Evolutionary conservation across 2,113 vertebrate genomes (phyloP).

Genomic region (Sorex fumeus): DNA sequence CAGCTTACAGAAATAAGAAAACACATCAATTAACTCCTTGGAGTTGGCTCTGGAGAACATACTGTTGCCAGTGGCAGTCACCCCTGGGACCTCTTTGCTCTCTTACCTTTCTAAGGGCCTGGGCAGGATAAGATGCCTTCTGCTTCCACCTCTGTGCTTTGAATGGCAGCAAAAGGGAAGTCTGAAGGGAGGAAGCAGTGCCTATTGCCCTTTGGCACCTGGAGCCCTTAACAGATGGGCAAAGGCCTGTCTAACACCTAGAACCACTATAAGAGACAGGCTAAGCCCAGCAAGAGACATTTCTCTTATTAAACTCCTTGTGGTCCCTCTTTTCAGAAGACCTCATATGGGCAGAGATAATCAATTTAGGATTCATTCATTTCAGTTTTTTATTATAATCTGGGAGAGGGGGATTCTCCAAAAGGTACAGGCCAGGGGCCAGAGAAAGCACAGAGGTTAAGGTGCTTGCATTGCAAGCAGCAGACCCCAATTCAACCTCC

Average conservation of each 20-base stretch:
- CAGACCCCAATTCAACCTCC: no score
- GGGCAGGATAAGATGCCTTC: not conserved
- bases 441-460: no score
- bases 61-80: constrained; percentile 32
- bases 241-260: not conserved
- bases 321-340: not conserved
- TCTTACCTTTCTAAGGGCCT: constrained; percentile 41
- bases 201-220: not conserved
- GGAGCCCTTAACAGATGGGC: not conserved
- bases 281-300: not conserved
- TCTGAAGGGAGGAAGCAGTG: not conserved
- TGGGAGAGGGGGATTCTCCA: not conserved
- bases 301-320: constrained; percentile 4
- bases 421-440: not conserved
- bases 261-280: not conserved
- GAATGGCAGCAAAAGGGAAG: not conserved
- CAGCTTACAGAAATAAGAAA: constrained; percentile 73
- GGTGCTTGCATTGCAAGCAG: no score
- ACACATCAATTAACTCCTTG: constrained; percentile 74
- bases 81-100: constrained; percentile 50
- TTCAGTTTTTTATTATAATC: not conserved
- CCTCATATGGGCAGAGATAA: not conserved
- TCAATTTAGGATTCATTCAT: not conserved
- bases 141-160: not conserved
- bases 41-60: constrained; percentile 68